phyloP scores from a whole-genome alignment of 2,888 invertebrate species.

The Pollenia amentaria region DNA sequence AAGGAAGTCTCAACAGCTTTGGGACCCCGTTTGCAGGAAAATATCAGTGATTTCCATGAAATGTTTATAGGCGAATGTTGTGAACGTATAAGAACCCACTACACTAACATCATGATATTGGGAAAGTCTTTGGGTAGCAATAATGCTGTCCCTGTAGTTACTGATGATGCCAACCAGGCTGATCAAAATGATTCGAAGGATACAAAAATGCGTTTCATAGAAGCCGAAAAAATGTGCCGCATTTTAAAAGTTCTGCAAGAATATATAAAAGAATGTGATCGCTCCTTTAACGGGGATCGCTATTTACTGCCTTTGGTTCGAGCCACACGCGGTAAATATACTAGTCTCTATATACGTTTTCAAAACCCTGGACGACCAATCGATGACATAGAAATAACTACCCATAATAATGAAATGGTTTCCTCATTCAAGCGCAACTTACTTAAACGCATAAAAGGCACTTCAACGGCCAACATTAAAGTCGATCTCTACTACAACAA shows the following conservation, averaged over 20 bases:
- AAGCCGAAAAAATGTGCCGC: constrained; percentile 94
- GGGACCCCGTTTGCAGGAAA: constrained; percentile 92
- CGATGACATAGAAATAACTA: constrained; percentile 96
- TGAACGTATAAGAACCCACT: constrained; percentile 93
- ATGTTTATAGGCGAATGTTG: constrained; percentile 96
- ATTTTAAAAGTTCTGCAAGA: constrained; percentile 97
- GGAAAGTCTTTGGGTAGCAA: constrained; percentile 79
- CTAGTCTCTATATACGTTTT: constrained; percentile 93
- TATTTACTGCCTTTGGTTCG: constrained; percentile 93
- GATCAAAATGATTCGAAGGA: constrained; percentile 81
- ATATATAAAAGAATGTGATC: constrained; percentile 97
- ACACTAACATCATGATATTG: constrained; percentile 90
- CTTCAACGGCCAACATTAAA: constrained; percentile 90
- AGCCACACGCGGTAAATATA: constrained; percentile 95
- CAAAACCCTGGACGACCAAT: constrained; percentile 94
- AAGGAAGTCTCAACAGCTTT: constrained; percentile 97
- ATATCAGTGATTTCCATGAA: constrained; percentile 93
- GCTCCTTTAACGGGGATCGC: constrained; percentile 93
- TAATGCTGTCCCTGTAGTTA: constrained; percentile 26
- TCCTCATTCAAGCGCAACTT: constrained; percentile 93
- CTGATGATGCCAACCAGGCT: constrained; percentile 76
- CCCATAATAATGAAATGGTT: constrained; percentile 97
- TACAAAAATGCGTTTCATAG: constrained; percentile 84
- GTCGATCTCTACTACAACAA: constrained; percentile 94
- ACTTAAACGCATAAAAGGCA: constrained; percentile 85